phyloP scores from a whole-genome alignment of 2,888 invertebrate genomes.

The Patella caerulea region DNA sequence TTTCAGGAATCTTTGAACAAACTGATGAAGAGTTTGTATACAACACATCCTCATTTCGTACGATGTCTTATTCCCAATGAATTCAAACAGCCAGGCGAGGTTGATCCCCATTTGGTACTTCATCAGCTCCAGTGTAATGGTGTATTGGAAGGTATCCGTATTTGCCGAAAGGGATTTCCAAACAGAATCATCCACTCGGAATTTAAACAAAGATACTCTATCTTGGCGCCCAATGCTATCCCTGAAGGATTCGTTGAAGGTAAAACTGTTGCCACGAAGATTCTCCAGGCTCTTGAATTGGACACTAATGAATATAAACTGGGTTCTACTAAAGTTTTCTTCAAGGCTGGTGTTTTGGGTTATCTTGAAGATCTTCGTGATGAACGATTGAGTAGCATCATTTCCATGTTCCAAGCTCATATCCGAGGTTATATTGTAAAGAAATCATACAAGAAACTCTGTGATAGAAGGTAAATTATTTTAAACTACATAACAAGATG shows the following conservation, averaged over 20 bases:
- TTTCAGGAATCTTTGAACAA: constrained; percentile 81
- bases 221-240: constrained; percentile 92
- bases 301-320: constrained; percentile 96
- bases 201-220: constrained; percentile 98
- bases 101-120: constrained; percentile 98
- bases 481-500: too few species aligned
- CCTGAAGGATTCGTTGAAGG: constrained; percentile 74
- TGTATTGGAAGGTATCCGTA: constrained; percentile 99
- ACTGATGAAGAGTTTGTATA: constrained; percentile 78
- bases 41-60: constrained; percentile 70
- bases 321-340: constrained; percentile 99
- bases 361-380: constrained; percentile 99
- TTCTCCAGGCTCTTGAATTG: constrained; percentile 77
- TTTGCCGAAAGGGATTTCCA: constrained; percentile 98
- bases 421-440: constrained; percentile 85
- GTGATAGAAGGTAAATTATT: constrained; percentile 87
- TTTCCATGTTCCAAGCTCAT: constrained; percentile 92
- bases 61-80: constrained; percentile 99
- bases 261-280: constrained; percentile 79
- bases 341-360: constrained; percentile 99
- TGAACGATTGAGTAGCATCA: constrained; percentile 95
- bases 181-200: constrained; percentile 99
- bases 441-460: constrained; percentile 93
- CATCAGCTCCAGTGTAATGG: constrained; percentile 99
- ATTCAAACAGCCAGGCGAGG: constrained; percentile 80